Evolutionary conservation across 1,140 invertebrate genomes (phyloP).

Genomic region (Lepidostoma basale): DNA sequence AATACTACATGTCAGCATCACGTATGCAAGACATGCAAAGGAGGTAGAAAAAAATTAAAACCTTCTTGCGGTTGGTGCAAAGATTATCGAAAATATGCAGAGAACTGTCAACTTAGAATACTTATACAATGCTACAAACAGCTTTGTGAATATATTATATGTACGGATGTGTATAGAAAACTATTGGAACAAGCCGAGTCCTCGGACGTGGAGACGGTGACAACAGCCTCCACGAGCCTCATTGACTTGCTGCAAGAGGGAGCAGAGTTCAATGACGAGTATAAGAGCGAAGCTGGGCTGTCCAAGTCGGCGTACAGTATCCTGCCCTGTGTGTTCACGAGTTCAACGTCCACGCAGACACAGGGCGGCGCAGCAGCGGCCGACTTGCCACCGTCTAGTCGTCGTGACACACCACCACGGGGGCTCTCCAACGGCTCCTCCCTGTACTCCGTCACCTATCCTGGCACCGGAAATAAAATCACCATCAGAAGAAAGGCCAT

Average conservation of each 20-base stretch:
- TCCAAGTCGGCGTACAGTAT: conserved; percentile 75
- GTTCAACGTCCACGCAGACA: conserved; percentile 70
- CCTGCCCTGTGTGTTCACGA: conserved; percentile 74
- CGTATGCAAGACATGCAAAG: conserved; percentile 80
- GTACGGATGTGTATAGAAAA: conserved; percentile 70
- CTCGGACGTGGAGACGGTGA: conserved; percentile 55
- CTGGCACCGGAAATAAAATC: conserved; percentile 79
- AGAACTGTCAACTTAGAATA: conserved; percentile 81
- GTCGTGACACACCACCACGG: conserved; percentile 56
- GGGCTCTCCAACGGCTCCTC: conserved; percentile 71
- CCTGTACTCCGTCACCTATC: conserved; percentile 79
- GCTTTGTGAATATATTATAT: conserved; percentile 80
- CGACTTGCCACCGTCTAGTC: conserved; percentile 5
- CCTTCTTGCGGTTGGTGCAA: conserved; percentile 85
- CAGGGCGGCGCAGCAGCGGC: conserved; percentile 54
- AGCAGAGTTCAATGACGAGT: conserved; percentile 76
- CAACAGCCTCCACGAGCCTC: conserved; percentile 65
- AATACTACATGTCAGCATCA: conserved; percentile 86
- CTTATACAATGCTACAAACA: conserved; percentile 88
- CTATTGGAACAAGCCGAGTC: conserved; percentile 63
- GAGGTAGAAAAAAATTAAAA: conserved; percentile 82
- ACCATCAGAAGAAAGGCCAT: conserved; percentile 80
- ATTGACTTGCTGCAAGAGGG: conserved; percentile 81
- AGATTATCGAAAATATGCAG: conserved; percentile 80
- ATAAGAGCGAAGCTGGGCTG: conserved; percentile 70